Percentiles rank a stretch among this genome's conserved stretches.
Evolutionary conservation across 2,888 invertebrate genomes (phyloP).

Genomic region (Amaurobius ferox): DNA sequence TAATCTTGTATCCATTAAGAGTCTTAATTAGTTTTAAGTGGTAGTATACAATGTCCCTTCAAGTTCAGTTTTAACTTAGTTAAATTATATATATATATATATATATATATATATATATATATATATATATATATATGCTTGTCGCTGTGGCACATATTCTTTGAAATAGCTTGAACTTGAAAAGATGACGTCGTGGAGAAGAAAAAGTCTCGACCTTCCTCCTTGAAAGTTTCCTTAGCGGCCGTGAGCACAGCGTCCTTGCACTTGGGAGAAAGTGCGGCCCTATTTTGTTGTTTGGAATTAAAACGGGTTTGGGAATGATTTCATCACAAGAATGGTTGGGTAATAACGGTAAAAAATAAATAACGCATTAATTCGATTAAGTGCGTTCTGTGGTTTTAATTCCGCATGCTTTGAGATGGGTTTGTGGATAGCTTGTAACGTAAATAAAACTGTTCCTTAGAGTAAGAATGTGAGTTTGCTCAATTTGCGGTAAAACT

Average conservation of each 20-base stretch:
- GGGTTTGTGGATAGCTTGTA: background rate
- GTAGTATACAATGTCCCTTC: too few species aligned
- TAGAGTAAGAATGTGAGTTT: too few species aligned
- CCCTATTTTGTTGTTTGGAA: constrained; percentile 1
- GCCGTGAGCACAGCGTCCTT: constrained; percentile 25
- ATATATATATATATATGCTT: too few species aligned
- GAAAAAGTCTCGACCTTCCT: constrained; percentile 7
- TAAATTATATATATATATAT: too few species aligned
- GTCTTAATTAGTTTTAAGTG: too few species aligned
- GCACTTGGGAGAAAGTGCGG: constrained; percentile 29
- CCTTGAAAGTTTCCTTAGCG: background rate
- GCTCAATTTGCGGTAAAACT: too few species aligned
- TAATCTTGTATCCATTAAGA: too few species aligned
- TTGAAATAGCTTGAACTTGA: background rate
- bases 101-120: too few species aligned
- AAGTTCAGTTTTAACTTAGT: too few species aligned
- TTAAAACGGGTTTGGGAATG: background rate
- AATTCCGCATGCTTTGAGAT: background rate
- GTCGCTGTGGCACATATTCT: too few species aligned
- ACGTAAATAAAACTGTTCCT: too few species aligned
- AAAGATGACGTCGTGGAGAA: background rate
- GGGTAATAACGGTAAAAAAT: constrained; percentile 16
- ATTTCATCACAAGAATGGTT: constrained; percentile 12
- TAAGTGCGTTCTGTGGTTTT: background rate
- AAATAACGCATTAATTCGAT: background rate